Conservation (phyloP, 2,888 invertebrate species). For the Eilema sororculum region DNA sequence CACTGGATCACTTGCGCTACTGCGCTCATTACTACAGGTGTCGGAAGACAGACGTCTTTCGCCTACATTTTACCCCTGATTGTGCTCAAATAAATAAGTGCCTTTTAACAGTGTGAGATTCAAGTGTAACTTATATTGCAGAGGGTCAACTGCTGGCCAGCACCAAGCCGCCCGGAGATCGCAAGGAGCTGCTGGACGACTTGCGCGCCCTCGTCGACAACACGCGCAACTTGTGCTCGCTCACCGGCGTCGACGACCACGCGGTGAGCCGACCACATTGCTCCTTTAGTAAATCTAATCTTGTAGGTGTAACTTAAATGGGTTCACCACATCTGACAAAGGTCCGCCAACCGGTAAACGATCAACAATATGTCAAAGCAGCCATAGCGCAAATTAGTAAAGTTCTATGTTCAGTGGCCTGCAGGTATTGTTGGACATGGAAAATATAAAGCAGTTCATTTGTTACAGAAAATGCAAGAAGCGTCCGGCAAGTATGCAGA, state of each 20-base stretch:
- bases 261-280: conserved; percentile 83
- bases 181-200: conserved; percentile 94
- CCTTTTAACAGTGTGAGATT: not conserved
- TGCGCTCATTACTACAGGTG: not conserved
- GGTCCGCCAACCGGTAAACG: not conserved
- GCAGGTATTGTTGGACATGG: not conserved
- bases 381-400: not conserved
- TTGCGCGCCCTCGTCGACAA: conserved; percentile 94
- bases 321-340: not conserved
- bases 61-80: not conserved
- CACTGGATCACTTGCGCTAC: too few relatives aligned
- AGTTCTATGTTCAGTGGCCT: not conserved
- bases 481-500: conserved; percentile 63
- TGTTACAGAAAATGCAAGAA: conserved; percentile 68
- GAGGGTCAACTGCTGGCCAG: conserved; percentile 94
- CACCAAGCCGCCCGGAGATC: conserved; percentile 92
- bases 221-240: conserved; percentile 94
- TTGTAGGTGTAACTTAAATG: not conserved
- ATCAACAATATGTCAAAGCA: not conserved
- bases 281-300: not conserved
- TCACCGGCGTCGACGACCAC: conserved; percentile 95
- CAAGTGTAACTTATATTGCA: conserved; percentile 35
- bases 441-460: not conserved
- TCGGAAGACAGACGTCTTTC: too few relatives aligned
- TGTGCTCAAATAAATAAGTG: not conserved